Base-by-base conservation (phyloP, 1,140 invertebrate species). In the Leptinotarsa defecta region DNA sequence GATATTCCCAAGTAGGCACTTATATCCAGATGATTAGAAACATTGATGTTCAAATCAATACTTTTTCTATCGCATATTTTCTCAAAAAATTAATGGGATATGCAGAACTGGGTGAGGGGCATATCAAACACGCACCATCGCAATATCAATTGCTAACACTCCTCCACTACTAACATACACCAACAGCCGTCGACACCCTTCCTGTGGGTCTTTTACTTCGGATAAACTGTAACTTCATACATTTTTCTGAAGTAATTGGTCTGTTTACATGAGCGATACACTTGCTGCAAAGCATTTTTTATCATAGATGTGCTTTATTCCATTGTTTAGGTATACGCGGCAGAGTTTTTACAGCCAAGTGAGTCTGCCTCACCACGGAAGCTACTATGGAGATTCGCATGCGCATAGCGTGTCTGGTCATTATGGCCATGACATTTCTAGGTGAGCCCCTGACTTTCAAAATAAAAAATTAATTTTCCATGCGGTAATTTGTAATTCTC, bases 281-380 rank as follows among this genome's bases (percentile, higher is more conserved):
- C n/a, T 13, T 57, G 52, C 52, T 17, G 52, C 15, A 24, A 24
- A 68, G 70, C 70, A 24, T n/a, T 57, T 71, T 49, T 73, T 20
- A 24, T 73, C 71, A 73, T 73, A 73, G 71, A 24, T 73, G 71
- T 81, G 72, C 74, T 77, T 76, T 77, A 61, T 81, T 74, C 78
- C 77, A 48, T 80, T 79, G 74, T 80, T 82, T 81, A 86, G 85
- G 85, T 86, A 84, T 82, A 83, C 83, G 67, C 76, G 83, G 76
- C 84, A 85, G 80, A 83, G 81, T 81, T 86, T 83, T 85, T 86
- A 86, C 79, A 83, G 83, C 76, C 84, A 84, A 65, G 68, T 81
- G 68, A 82, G 81, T 67, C 75, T 80, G 63, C 76, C 81, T 24
- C 82, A 84, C 74, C 65, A 80, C 65, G 81, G 78, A 64, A 77